These are phyloP conservation scores for Sebastes glaucus DNA, from an alignment of 2,797 vertebrate genomes.

Conservation along the genomic window DNA sequence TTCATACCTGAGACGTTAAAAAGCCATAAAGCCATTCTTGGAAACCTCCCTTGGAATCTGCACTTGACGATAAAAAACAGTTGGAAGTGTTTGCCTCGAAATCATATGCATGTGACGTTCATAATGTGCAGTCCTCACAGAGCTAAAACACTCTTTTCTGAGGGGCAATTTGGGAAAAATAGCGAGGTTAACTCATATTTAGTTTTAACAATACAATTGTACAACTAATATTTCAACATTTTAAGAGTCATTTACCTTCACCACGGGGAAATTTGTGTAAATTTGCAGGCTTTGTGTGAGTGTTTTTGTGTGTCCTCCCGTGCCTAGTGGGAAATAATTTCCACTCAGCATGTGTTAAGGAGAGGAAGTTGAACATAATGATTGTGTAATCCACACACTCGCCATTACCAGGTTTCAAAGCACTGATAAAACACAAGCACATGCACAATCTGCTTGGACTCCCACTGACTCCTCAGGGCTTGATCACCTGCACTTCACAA, in stretches of 20 bases:
- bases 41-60: background rate
- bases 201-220: background rate
- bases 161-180: background rate
- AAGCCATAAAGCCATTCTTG: background rate
- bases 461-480: constrained; percentile 42
- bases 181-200: background rate
- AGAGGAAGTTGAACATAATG: constrained; percentile 40
- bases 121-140: background rate
- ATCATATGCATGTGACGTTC: background rate
- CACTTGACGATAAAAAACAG: background rate
- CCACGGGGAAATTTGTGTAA: background rate
- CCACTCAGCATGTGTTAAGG: constrained; percentile 24
- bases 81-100: background rate
- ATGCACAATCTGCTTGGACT: constrained; percentile 21
- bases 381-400: constrained; percentile 38
- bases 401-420: constrained; percentile 20
- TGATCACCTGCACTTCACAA: constrained; percentile 57
- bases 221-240: background rate
- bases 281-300: background rate
- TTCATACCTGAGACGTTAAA: background rate
- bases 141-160: background rate
- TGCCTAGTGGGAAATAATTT: constrained; percentile 18
- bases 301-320: background rate
- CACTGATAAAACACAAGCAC: constrained; percentile 32
- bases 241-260: background rate